These are phyloP conservation scores for Agrilus biguttatus DNA, from an alignment of 2,888 invertebrate genomes.

Conservation along the genomic window DNA sequence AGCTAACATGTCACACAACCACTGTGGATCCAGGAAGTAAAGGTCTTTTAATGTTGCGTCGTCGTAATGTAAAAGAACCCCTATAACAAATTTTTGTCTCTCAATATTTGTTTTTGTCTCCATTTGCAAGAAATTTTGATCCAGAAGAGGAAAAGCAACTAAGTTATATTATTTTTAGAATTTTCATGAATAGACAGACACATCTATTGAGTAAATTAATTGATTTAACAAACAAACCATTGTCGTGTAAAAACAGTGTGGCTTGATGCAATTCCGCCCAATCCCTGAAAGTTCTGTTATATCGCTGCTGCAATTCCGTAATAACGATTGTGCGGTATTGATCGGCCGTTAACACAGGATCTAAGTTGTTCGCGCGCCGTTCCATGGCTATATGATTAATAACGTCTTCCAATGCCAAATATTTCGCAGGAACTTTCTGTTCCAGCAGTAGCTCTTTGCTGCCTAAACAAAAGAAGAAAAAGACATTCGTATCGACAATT, in stretches of 20 bases:
- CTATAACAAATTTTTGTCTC: constrained; percentile 26
- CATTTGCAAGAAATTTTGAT: no score
- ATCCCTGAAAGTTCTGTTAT: constrained; percentile 67
- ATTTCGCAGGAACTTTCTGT: constrained; percentile 91
- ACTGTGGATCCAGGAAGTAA: constrained; percentile 95
- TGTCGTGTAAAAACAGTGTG: constrained; percentile 93
- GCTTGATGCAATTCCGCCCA: constrained; percentile 86
- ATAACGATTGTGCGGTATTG: constrained; percentile 52
- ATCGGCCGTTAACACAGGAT: constrained; percentile 69
- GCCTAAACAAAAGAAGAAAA: constrained; percentile 31
- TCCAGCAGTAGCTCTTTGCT: constrained; percentile 82
- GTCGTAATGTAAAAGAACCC: constrained; percentile 85
- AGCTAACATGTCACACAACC: constrained; percentile 95
- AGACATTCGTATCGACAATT: background rate
- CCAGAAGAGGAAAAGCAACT: no score
- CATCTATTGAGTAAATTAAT: no score
- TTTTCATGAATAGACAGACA: no score
- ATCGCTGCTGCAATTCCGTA: constrained; percentile 51
- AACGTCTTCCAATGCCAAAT: constrained; percentile 87
- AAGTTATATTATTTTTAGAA: no score
- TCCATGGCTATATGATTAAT: constrained; percentile 71
- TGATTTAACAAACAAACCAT: constrained; percentile 43
- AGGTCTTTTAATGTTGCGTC: constrained; percentile 88
- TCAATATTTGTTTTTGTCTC: no score
- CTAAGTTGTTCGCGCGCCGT: constrained; percentile 47